Evolutionary conservation across 2,797 vertebrate genomes (phyloP), one percentile per base, ranked within the genome.

Genomic region (Anabas testudineus): DNA sequence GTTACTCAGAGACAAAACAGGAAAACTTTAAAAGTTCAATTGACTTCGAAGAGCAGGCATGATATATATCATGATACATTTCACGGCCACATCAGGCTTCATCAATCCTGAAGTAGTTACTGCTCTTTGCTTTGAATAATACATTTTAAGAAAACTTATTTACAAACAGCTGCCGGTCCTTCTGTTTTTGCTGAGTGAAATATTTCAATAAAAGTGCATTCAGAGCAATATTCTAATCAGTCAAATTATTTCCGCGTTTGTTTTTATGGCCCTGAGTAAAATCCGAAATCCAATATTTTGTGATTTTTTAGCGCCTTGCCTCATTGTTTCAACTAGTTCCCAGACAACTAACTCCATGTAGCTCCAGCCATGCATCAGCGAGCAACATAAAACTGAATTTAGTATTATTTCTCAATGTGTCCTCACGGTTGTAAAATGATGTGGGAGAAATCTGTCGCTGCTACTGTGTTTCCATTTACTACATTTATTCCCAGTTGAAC

Each of bases 391-490:
- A 41, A 18, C 13, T 37, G 36, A 14, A 39, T 14, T 39, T 42
- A 18, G 13, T 5, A 34, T 71, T 10, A 54, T 59, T 10, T 64
- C 37, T 14, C 28, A 34, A 3, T 26, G 10, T 34, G 48, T 22
- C 42, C 10, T 12, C 1, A 16, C 24, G 39, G 42, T 58, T 22
- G 59, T 42, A 19, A 60, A 65, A 55, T 3, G 19, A 71, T 69
- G n/a, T 18, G 19, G 10, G 48, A 64, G 47, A 39, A 12, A 30
- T 60, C 64, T 28, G 39, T 18, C 28, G 37, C 49, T 19, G 2
- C 39, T 5, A 2, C 16, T 55, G 58, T 46, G 22, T 67, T 69
- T 62, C 18, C 24, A 55, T 48, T 49, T 47, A 63, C 61, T 34
- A 43, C 2, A 10, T 36, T 39, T 49, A 34, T 49, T 48, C 45